Conservation (phyloP, 2,797 vertebrate species). For the Masticophis lateralis region DNA sequence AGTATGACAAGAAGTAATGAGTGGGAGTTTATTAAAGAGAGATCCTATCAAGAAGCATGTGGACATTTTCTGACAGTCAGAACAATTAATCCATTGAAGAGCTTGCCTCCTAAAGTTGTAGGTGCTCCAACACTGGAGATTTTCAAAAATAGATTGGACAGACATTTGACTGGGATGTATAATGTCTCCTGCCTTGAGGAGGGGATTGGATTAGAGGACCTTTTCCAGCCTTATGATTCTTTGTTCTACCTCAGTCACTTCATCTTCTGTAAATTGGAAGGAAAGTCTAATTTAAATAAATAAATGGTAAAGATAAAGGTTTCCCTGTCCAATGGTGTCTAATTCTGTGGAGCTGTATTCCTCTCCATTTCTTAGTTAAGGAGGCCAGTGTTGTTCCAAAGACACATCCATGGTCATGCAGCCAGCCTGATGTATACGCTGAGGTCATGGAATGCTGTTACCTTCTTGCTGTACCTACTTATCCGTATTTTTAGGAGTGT, state of each 20-base stretch:
- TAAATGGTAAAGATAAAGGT: not conserved
- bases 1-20: not conserved
- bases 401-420: not conserved
- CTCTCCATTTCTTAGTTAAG: not conserved
- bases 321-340: not conserved
- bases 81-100: not conserved
- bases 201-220: not conserved
- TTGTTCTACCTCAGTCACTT: not conserved
- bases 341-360: not conserved
- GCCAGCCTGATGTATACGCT: not conserved
- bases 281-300: not conserved
- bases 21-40: not conserved
- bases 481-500: too few species aligned
- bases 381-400: not conserved
- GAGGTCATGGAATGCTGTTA: not conserved
- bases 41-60: not conserved
- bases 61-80: not conserved
- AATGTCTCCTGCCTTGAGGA: not conserved
- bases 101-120: not conserved
- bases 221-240: not conserved
- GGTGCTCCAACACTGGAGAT: not conserved
- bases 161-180: not conserved
- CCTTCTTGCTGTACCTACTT: not conserved
- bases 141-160: not conserved
- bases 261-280: not conserved